Base-by-base conservation (phyloP, 1,140 invertebrate species). In the Agrypnia vestita region DNA sequence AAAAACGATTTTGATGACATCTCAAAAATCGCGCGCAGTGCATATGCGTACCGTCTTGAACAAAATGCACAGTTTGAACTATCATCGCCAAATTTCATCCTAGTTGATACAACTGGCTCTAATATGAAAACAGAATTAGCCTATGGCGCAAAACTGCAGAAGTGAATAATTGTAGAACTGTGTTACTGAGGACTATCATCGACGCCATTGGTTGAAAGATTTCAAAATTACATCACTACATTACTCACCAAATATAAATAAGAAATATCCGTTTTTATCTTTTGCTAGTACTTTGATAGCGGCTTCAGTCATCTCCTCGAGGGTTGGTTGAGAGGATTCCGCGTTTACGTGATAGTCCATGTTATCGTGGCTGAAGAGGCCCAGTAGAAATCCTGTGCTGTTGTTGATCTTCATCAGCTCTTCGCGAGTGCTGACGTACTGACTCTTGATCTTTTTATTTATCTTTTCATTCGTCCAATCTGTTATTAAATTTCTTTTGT, bases 251-350 rank as follows among this genome's bases (percentile, higher is more conserved):
- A 93, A 92, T 1, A 93, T 90, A 72, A 93, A 91, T 0, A 93
- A 86, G 49, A 93, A 91, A 81, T 88, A 93, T 21, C 95, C 95
- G 17, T 94, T 92, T 21, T 86, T 73, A 73, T 93, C 92, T 81
- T 92, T 92, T 12, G 89, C 86, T 0, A 97, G 87, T 1, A 96
- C 89, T 72, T 92, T 88, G 17, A 97, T 92, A 0, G 96, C 95
- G 55, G 91, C 91, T 82, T 91, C 86, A 0, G 93, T 94, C 95
- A 97, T 96, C 85, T 96, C 93, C 10, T 90, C 90, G 1, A 97
- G 84, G 13, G 88, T 88, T 1, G 84, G 85, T 76, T 85, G 79
- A 44, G 56, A 53, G 12, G 43, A 71, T 13, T 84, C 19, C 11
- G 88, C 91, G 86, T 88, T 90, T 35, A 90, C 78, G 56, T 92